These are phyloP conservation scores for Ophion costatus DNA, from an alignment of 2,888 invertebrate species.

Conservation along the genomic window DNA sequence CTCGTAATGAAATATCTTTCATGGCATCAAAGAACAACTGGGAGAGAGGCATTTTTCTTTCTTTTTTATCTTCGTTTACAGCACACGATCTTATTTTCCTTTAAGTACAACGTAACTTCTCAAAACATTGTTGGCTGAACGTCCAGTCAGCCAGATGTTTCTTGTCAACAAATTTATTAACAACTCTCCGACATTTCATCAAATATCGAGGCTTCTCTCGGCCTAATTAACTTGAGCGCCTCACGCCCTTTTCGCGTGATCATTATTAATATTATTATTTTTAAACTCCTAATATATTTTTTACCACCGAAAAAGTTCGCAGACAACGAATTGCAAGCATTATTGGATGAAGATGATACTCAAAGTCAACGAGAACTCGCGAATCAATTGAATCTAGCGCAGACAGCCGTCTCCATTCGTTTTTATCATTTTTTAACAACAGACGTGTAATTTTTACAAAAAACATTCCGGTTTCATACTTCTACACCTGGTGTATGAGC, in stretches of 20 bases:
- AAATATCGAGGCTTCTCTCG: constrained; percentile 43
- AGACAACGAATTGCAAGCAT: too few relatives aligned
- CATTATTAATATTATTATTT: constrained; percentile 25
- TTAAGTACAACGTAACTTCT: constrained; percentile 73
- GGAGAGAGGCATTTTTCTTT: constrained; percentile 62
- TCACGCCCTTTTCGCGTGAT: constrained; percentile 51
- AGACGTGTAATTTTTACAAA: too few relatives aligned
- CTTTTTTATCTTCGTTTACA: constrained; percentile 67
- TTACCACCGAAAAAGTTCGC: too few relatives aligned
- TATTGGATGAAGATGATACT: too few relatives aligned
- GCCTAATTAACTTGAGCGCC: constrained; percentile 71
- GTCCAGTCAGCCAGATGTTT: background rate
- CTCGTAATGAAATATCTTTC: background rate
- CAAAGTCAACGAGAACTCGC: too few relatives aligned
- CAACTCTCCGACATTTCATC: background rate
- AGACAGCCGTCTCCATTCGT: too few relatives aligned
- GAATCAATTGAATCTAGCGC: too few relatives aligned
- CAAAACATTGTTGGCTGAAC: constrained; percentile 70
- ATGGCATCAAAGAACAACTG: background rate
- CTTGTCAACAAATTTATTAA: background rate
- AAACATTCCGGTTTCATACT: too few relatives aligned
- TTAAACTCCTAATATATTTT: background rate
- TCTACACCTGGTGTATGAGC: too few relatives aligned
- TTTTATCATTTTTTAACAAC: too few relatives aligned
- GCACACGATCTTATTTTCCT: constrained; percentile 76